Conservation (phyloP, 1,140 invertebrate species). For the Schlechtendalia chinensis region DNA sequence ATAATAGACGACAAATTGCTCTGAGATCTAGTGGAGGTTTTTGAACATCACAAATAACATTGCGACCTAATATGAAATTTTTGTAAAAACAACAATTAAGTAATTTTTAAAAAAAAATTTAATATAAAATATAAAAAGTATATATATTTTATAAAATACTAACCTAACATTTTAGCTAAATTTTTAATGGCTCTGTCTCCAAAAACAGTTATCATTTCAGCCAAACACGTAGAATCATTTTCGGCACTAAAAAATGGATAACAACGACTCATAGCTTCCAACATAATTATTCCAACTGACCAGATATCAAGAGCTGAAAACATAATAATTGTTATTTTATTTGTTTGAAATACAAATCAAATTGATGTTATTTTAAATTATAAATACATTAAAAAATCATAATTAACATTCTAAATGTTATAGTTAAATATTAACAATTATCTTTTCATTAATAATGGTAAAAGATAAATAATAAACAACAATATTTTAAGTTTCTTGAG, state of each 20-base stretch:
- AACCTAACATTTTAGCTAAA: constrained; percentile 70
- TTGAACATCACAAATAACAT: constrained; percentile 46
- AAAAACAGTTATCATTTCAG: constrained; percentile 80
- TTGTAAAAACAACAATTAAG: neutral
- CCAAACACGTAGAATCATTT: constrained; percentile 76
- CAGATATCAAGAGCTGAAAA: constrained; percentile 79
- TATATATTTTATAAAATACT: neutral
- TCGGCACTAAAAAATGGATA: constrained; percentile 82
- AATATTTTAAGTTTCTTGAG: no score
- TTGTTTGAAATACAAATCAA: neutral
- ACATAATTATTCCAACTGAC: constrained; percentile 83
- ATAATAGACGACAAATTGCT: constrained; percentile 44
- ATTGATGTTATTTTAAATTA: neutral
- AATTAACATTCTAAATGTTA: no score
- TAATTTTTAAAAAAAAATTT: neutral
- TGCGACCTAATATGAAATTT: constrained; percentile 17
- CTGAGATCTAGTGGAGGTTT: constrained; percentile 31
- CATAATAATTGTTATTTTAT: neutral
- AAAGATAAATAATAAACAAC: no score
- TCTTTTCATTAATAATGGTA: no score
- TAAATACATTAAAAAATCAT: no score
- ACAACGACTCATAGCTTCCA: constrained; percentile 74
- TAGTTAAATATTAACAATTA: no score
- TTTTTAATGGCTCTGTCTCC: constrained; percentile 69
- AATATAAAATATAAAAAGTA: constrained; percentile 5